Conservation (phyloP, 2,113 vertebrate species). For the Amazona vittata region DNA sequence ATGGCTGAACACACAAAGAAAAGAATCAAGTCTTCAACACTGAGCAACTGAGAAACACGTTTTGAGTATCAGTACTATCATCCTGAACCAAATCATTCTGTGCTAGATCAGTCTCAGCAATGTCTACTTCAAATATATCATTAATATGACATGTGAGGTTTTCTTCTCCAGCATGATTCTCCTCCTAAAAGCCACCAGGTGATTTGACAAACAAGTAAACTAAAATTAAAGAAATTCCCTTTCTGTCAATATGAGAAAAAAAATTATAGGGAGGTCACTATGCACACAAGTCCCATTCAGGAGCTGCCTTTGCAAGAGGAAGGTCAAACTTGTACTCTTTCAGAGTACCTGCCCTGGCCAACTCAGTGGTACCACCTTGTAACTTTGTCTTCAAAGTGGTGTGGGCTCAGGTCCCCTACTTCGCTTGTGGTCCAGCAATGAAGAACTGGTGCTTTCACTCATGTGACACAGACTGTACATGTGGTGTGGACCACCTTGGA, state of each 20-base stretch:
- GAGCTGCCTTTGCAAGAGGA: not conserved
- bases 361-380: rapidly evolving
- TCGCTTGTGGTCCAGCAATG: not conserved
- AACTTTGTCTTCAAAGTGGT: not conserved
- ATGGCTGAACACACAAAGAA: not conserved
- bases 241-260: not conserved
- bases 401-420: not conserved
- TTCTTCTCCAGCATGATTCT: not conserved
- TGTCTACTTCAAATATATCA: not conserved
- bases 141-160: not conserved
- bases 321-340: not conserved
- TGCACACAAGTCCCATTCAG: not conserved
- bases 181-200: not conserved
- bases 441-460: not conserved
- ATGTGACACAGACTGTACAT: not conserved
- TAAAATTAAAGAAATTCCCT: not conserved
- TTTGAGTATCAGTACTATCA: not conserved
- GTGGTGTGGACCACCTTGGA: not conserved
- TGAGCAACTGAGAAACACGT: not conserved
- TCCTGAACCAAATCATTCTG: not conserved
- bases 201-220: not conserved
- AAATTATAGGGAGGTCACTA: not conserved
- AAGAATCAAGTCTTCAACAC: not conserved
- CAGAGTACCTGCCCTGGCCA: not conserved
- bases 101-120: not conserved